A percentile compares a stretch with the other conserved stretches of the same genome.
phyloP scores from a whole-genome alignment of 1,140 invertebrate genomes.

The Tetramorium simillimum region DNA sequence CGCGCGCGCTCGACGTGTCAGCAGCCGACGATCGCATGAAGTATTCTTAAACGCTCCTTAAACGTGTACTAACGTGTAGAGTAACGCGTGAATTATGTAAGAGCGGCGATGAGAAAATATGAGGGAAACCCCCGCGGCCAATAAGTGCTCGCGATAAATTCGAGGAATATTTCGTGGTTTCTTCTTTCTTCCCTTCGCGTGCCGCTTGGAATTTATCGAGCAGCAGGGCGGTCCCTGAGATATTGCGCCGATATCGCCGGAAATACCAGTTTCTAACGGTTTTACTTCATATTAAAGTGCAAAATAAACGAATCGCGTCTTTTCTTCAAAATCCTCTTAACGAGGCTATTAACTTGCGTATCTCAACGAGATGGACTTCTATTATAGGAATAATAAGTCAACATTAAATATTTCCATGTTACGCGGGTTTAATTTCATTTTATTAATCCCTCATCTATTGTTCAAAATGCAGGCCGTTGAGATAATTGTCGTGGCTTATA shows the following conservation, averaged over 20 bases:
- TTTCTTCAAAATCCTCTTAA: background rate
- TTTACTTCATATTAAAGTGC: conserved; percentile 11
- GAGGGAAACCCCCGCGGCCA: background rate
- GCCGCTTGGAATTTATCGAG: conserved; percentile 38
- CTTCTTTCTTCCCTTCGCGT: conserved; percentile 13
- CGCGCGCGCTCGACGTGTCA: conserved; percentile 49
- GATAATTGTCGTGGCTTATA: background rate
- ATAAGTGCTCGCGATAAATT: conserved; percentile 43
- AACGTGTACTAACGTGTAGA: background rate
- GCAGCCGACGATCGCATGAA: background rate
- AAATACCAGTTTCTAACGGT: conserved; percentile 1
- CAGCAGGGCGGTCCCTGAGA: conserved; percentile 10
- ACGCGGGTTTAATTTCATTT: background rate
- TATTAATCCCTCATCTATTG: background rate
- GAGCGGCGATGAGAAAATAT: conserved; percentile 15
- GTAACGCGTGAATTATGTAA: conserved; percentile 22
- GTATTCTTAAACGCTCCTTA: conserved; percentile 23
- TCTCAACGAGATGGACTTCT: background rate
- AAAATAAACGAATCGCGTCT: conserved; percentile 15
- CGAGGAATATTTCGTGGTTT: conserved; percentile 39
- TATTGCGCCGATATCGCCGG: conserved; percentile 39
- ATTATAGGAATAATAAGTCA: background rate
- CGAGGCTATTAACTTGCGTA: background rate
- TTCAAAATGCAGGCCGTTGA: background rate
- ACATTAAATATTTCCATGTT: background rate